These are phyloP conservation scores for Noctuana brunneofusca DNA, from an alignment of 2,888 invertebrate genomes.

Conservation along the genomic window DNA sequence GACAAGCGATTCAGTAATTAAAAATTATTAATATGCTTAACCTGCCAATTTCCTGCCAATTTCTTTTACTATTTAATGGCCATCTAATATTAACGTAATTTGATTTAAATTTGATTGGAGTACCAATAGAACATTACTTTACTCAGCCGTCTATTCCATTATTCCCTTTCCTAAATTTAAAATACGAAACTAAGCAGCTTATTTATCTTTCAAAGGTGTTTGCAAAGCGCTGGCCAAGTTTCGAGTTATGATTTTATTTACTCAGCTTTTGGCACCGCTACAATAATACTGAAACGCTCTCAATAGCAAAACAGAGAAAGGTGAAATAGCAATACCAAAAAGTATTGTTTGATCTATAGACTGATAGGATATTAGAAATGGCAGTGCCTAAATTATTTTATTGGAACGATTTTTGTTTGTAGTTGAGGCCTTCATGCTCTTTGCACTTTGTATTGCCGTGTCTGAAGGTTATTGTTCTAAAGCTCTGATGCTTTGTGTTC, in stretches of 20 bases:
- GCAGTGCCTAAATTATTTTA: not conserved
- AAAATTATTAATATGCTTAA: too few relatives aligned
- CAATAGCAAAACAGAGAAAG: constrained; percentile 27
- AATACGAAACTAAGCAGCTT: constrained; percentile 29
- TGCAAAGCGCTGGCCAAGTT: constrained; percentile 27
- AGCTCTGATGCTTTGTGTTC: too few relatives aligned
- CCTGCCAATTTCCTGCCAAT: too few relatives aligned
- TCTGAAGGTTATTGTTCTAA: too few relatives aligned
- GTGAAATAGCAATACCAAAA: not conserved
- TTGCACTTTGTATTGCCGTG: too few relatives aligned
- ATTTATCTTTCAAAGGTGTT: constrained; percentile 31
- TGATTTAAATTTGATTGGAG: too few relatives aligned
- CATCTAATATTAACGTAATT: too few relatives aligned
- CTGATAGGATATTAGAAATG: not conserved
- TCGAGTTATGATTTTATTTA: constrained; percentile 34
- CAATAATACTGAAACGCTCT: constrained; percentile 24
- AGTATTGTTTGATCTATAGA: constrained; percentile 1
- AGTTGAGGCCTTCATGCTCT: too few relatives aligned
- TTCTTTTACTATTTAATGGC: too few relatives aligned
- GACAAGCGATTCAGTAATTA: too few relatives aligned
- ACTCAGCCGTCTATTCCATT: constrained; percentile 3
- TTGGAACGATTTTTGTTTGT: too few relatives aligned
- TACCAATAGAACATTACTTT: too few relatives aligned
- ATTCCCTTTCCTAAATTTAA: not conserved
- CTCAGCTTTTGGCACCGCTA: constrained; percentile 32